These are phyloP conservation scores for Phrixothrix hirtus DNA, from an alignment of 2,888 invertebrate genomes.

Conservation along the genomic window DNA sequence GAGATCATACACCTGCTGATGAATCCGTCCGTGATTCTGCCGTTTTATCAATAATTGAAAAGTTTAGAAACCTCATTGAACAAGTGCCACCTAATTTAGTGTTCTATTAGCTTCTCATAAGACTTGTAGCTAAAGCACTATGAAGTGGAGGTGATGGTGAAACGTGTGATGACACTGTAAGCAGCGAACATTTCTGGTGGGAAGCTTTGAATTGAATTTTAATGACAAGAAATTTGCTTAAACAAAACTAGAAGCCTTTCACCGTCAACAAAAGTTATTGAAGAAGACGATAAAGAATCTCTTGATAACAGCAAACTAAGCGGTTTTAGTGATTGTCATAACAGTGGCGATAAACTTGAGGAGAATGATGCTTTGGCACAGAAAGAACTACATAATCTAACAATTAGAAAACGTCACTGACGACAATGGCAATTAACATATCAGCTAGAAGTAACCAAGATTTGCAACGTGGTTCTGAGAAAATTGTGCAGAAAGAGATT, in stretches of 20 bases:
- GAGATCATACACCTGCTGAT: conserved; percentile 71
- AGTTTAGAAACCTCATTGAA: conserved; percentile 64
- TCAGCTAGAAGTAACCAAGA: conserved; percentile 87
- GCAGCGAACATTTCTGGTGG: conserved; percentile 65
- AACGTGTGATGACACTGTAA: conserved; percentile 59
- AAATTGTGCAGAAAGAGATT: conserved; percentile 73
- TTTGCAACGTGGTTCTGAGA: conserved; percentile 82
- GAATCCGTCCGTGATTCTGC: conserved; percentile 68
- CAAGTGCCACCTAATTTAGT: conserved; percentile 68
- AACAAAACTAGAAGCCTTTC: not conserved
- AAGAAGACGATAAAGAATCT: conserved; percentile 17
- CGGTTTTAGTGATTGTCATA: too few relatives aligned
- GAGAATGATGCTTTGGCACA: conserved; percentile 39
- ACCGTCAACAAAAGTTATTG: conserved; percentile 3
- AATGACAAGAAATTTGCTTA: conserved; percentile 5
- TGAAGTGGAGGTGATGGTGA: conserved; percentile 29
- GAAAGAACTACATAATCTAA: conserved; percentile 33
- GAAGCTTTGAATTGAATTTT: conserved; percentile 64
- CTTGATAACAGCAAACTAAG: too few relatives aligned
- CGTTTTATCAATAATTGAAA: conserved; percentile 64
- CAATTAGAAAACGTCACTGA: conserved; percentile 51
- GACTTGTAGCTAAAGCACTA: conserved; percentile 61
- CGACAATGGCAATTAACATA: conserved; percentile 74
- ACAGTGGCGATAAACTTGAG: conserved; percentile 41
- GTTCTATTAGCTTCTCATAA: conserved; percentile 69